Conservation (phyloP, 92 coral and sea anemone species). For the Paramuricea clavata region DNA sequence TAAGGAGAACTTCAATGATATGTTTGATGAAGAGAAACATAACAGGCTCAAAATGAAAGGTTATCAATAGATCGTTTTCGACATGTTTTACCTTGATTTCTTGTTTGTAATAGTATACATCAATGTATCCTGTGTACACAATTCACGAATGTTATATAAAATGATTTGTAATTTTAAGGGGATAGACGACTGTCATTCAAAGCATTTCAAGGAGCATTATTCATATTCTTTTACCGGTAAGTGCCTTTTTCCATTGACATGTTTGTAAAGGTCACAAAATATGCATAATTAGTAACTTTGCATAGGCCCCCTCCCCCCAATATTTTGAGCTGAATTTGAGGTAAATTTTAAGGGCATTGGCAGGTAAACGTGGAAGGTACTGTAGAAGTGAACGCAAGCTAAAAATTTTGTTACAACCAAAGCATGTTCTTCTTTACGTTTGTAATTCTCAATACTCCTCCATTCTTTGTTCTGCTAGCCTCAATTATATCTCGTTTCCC, state of each 20-base stretch:
- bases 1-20: conserved; percentile 80
- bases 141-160: background rate
- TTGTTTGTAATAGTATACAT: too few relatives aligned
- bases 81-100: background rate
- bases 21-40: conserved; percentile 85
- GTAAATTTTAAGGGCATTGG: too few relatives aligned
- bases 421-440: too few relatives aligned
- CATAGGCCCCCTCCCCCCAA: too few relatives aligned
- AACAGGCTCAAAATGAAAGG: conserved; percentile 61
- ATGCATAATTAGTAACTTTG: background rate
- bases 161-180: conserved; percentile 56
- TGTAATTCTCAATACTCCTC: too few relatives aligned
- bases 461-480: too few relatives aligned
- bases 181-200: conserved; percentile 87
- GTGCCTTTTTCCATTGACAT: background rate
- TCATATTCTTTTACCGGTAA: conserved; percentile 92
- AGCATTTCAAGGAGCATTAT: conserved; percentile 95
- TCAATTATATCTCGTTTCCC: too few relatives aligned
- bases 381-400: too few relatives aligned
- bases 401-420: too few relatives aligned
- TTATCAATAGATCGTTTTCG: background rate
- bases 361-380: too few relatives aligned
- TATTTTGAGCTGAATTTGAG: too few relatives aligned
- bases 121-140: too few relatives aligned
- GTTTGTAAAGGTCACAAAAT: background rate